These are phyloP conservation scores for Diplogasteroides magnus DNA, from an alignment of 1,140 invertebrate species.

Conservation along the genomic window DNA sequence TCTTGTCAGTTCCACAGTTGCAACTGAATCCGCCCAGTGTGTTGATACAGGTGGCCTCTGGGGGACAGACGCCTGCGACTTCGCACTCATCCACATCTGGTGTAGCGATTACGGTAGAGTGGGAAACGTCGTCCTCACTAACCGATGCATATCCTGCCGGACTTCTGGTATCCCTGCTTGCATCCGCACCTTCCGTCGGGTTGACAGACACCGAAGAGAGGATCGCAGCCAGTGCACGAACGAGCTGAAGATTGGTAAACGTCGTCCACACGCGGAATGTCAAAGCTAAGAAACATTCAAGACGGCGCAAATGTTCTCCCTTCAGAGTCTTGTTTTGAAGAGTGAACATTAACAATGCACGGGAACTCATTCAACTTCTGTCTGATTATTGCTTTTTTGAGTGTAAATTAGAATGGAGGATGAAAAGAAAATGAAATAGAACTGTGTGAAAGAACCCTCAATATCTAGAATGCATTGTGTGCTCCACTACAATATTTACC, in stretches of 20 bases:
- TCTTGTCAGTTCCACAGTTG: background rate
- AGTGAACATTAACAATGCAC: too few relatives aligned
- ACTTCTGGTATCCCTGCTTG: background rate
- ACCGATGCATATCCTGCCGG: background rate
- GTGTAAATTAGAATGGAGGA: too few relatives aligned
- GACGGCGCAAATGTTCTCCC: background rate
- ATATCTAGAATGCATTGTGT: too few relatives aligned
- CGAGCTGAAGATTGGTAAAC: background rate
- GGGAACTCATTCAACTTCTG: too few relatives aligned
- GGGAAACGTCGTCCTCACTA: background rate
- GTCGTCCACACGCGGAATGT: background rate
- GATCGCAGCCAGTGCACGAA: background rate
- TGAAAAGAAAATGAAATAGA: too few relatives aligned
- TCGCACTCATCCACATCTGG: background rate
- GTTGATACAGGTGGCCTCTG: background rate
- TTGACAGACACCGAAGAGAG: background rate
- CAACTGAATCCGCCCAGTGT: background rate
- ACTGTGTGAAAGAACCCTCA: too few relatives aligned
- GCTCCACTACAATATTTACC: too few relatives aligned
- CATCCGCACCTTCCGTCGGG: background rate
- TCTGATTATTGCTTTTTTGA: too few relatives aligned
- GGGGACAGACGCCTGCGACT: background rate
- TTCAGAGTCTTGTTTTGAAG: background rate
- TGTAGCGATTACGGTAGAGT: background rate
- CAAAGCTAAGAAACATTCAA: background rate